Evolutionary conservation across 2,888 invertebrate genomes (phyloP).

Genomic region (Scaptomyza tumidula): DNA sequence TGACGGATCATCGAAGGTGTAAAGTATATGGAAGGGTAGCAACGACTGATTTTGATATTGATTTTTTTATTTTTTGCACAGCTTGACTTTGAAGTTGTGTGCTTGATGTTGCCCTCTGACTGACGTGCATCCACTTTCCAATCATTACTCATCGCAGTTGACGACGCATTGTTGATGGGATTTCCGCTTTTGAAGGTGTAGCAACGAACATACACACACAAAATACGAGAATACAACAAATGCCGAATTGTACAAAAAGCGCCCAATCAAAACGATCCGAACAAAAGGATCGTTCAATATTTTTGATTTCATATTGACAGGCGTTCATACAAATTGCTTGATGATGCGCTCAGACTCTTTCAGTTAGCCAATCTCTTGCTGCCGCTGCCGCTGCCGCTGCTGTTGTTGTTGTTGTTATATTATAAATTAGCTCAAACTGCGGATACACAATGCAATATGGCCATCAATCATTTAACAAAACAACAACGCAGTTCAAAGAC

Average conservation of each 20-base stretch:
- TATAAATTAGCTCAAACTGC: conserved; percentile 79
- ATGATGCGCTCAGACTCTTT: conserved; percentile 47
- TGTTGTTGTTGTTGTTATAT: conserved; percentile 59
- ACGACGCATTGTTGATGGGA: conserved; percentile 73
- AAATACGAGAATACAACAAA: conserved; percentile 33
- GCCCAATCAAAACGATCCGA: conserved; percentile 74
- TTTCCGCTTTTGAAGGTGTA: conserved; percentile 67
- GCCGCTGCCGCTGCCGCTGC: conserved; percentile 9
- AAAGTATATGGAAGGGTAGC: conserved; percentile 70
- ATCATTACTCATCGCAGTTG: conserved; percentile 75
- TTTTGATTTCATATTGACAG: conserved; percentile 80
- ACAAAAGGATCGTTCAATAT: conserved; percentile 76
- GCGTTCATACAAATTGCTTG: conserved; percentile 75
- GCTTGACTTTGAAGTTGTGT: conserved; percentile 64
- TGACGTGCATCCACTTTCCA: conserved; percentile 60
- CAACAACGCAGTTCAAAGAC: conserved; percentile 59
- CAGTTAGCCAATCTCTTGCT: conserved; percentile 48
- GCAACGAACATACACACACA: conserved; percentile 30
- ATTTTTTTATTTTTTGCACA: conserved; percentile 62
- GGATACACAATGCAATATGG: conserved; percentile 66
- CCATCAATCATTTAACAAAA: conserved; percentile 64
- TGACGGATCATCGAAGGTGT: conserved; percentile 81
- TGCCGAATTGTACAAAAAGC: conserved; percentile 47
- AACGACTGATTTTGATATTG: conserved; percentile 29
- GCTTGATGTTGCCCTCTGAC: conserved; percentile 2